phyloP scores from a whole-genome alignment of 2,888 invertebrate species.

The Plagodis pulveraria region DNA sequence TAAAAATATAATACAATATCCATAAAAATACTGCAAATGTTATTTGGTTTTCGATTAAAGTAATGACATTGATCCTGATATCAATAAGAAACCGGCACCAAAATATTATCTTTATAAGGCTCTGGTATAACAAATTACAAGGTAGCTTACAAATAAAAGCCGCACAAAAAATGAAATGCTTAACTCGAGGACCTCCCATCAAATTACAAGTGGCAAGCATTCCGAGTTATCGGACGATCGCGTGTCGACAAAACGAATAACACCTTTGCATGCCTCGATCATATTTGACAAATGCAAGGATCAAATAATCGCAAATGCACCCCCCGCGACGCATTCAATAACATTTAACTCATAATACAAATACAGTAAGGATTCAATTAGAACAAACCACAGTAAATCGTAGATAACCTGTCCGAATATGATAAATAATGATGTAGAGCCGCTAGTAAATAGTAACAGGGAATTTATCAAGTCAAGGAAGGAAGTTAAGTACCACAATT shows the following conservation, averaged over 20 bases:
- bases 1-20: no score
- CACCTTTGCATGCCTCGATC: slow-evolving; percentile 69
- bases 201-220: slow-evolving; percentile 72
- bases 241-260: slow-evolving; percentile 76
- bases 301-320: slow-evolving; percentile 65
- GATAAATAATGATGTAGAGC: slow-evolving; percentile 58
- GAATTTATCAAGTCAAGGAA: slow-evolving; percentile 52
- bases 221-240: slow-evolving; percentile 68
- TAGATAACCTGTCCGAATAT: slow-evolving; percentile 55
- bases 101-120: slow-evolving; percentile 30
- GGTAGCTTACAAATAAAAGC: slow-evolving; percentile 26
- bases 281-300: slow-evolving; percentile 72
- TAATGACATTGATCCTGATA: slow-evolving; percentile 12
- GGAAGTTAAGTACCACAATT: slow-evolving; percentile 45
- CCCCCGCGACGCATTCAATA: slow-evolving; percentile 37
- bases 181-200: slow-evolving; percentile 67
- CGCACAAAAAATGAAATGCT: slow-evolving; percentile 48
- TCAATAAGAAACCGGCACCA: slow-evolving; percentile 14
- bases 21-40: background rate
- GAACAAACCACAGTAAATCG: slow-evolving; percentile 42
- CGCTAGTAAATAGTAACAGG: slow-evolving; percentile 50
- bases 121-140: slow-evolving; percentile 28
- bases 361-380: slow-evolving; percentile 49
- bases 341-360: slow-evolving; percentile 44
- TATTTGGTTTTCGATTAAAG: slow-evolving; percentile 14